Percentiles rank a stretch among this genome's conserved stretches.
phyloP scores from a whole-genome alignment of 2,888 invertebrate genomes.

The Nebria brevicollis region DNA sequence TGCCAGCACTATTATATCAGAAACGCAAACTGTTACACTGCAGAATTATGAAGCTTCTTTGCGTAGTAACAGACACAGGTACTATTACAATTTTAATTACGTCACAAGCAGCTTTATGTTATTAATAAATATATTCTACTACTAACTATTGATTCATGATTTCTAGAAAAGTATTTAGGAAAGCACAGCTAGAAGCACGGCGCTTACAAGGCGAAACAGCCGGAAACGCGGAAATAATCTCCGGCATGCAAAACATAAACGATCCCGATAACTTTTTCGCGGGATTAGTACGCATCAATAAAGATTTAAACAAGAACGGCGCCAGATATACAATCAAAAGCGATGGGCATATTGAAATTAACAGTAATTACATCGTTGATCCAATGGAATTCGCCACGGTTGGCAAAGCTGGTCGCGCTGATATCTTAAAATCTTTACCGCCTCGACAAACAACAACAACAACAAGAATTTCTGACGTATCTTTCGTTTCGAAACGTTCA shows the following conservation, averaged over 20 bases:
- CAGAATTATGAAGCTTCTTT: conserved; percentile 32
- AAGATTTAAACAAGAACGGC: conserved; percentile 64
- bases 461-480: background rate
- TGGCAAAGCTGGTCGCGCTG: background rate
- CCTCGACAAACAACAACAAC: conserved; percentile 16
- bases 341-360: conserved; percentile 42
- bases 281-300: conserved; percentile 64
- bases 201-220: conserved; percentile 61
- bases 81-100: conserved; percentile 4
- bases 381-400: conserved; percentile 42
- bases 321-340: conserved; percentile 46
- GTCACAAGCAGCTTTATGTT: background rate
- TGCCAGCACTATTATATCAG: conserved; percentile 33
- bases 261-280: conserved; percentile 67
- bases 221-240: conserved; percentile 66
- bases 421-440: conserved; percentile 33
- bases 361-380: conserved; percentile 41
- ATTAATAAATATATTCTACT: no score
- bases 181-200: conserved; percentile 65
- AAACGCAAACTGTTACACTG: conserved; percentile 40
- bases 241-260: conserved; percentile 63
- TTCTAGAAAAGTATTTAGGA: conserved; percentile 67
- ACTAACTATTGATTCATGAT: background rate
- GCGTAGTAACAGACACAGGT: conserved; percentile 37
- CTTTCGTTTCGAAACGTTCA: background rate